These are phyloP conservation scores for Notodonta dromedarius DNA, from an alignment of 2,888 invertebrate species.

Conservation along the genomic window DNA sequence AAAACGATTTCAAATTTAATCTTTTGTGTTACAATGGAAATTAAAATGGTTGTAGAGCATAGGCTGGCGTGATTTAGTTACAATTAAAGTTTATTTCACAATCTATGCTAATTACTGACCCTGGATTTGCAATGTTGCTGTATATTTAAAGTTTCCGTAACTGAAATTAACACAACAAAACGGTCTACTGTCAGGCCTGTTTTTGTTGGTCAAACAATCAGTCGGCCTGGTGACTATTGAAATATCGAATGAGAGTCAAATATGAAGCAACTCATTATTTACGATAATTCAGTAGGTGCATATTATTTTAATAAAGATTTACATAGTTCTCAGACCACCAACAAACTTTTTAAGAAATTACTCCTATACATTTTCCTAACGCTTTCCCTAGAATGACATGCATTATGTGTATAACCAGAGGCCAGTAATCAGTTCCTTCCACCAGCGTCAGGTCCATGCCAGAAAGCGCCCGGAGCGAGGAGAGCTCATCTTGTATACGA, in stretches of 20 bases:
- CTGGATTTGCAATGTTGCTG: too few species aligned
- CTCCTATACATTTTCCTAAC: neutral
- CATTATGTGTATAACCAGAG: conserved; percentile 32
- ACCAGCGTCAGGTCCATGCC: conserved; percentile 28
- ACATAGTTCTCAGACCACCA: too few species aligned
- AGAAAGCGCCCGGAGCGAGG: conserved; percentile 37
- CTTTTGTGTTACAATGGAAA: conserved; percentile 18
- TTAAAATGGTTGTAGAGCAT: conserved; percentile 3
- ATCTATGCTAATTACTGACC: too few species aligned
- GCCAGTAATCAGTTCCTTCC: conserved; percentile 39
- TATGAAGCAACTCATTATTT: neutral
- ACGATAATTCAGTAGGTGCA: too few species aligned
- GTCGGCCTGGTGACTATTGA: neutral
- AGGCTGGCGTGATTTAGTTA: neutral
- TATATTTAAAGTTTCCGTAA: too few species aligned
- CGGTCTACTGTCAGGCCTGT: neutral
- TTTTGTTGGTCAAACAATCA: neutral
- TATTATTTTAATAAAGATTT: too few species aligned
- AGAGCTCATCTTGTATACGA: conserved; percentile 41
- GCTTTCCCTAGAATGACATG: conserved; percentile 29
- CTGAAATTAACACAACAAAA: too few species aligned
- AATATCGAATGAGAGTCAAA: neutral
- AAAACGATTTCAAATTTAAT: conserved; percentile 19
- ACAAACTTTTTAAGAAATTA: neutral
- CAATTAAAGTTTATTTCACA: too few species aligned